Conservation (phyloP, 2,888 invertebrate species). For the Oscheius sp. region DNA sequence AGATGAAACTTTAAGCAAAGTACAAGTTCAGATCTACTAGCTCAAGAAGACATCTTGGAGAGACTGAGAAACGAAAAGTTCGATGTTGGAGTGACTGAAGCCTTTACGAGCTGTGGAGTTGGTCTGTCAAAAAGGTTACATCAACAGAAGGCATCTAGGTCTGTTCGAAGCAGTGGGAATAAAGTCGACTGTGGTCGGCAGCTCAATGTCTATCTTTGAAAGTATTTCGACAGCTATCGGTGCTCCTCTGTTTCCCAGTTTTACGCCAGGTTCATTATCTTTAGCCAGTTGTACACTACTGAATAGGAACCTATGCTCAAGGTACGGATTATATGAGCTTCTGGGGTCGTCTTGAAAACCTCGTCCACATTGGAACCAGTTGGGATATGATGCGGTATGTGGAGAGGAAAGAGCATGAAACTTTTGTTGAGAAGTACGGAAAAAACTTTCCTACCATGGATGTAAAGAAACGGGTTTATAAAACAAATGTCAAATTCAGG, state of each 20-base stretch:
- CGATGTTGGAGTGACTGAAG: conserved; percentile 34
- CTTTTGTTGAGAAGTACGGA: conserved; percentile 20
- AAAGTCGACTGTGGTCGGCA: conserved; percentile 21
- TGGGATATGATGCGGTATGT: background rate
- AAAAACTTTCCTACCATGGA: conserved; percentile 8
- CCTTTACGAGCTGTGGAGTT: conserved; percentile 26
- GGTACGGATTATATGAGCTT: conserved; percentile 20
- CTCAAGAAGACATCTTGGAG: conserved; percentile 9
- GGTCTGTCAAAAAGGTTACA: conserved; percentile 3
- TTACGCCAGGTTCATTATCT: conserved; percentile 22
- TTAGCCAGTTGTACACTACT: background rate
- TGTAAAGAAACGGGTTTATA: background rate
- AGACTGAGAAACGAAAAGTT: conserved; percentile 25
- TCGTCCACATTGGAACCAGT: conserved; percentile 15
- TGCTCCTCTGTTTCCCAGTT: conserved; percentile 30
- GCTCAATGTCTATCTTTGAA: conserved; percentile 25
- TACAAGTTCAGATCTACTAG: conserved; percentile 8
- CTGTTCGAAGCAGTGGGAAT: conserved; percentile 27
- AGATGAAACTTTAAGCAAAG: background rate
- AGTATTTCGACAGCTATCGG: conserved; percentile 23
- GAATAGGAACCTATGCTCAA: conserved; percentile 13
- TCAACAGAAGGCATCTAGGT: conserved; percentile 6
- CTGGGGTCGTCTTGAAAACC: conserved; percentile 13
- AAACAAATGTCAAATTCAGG: background rate
- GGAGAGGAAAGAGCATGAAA: background rate